These are phyloP conservation scores for Machaerirhynchus nigripectus DNA, from an alignment of 2,113 vertebrate species.

Conservation along the genomic window DNA sequence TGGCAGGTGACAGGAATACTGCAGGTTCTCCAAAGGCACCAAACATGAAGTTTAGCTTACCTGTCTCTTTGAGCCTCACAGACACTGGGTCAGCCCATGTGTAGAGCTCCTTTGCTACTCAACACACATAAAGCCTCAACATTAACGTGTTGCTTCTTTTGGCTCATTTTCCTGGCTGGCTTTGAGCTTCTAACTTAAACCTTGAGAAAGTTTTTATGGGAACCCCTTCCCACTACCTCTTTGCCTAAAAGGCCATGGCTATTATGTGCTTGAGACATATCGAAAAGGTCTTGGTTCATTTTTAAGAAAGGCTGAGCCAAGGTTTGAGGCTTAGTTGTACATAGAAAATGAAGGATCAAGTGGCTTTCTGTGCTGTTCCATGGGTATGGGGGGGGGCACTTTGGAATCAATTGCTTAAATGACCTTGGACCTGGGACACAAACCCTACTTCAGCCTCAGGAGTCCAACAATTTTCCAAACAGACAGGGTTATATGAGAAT, in stretches of 20 bases:
- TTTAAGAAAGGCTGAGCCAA: background rate
- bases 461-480: background rate
- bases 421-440: background rate
- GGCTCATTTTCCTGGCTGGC: background rate
- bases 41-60: background rate
- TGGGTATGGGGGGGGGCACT: accelerated
- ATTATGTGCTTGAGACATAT: background rate
- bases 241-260: background rate
- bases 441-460: background rate
- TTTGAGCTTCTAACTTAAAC: background rate
- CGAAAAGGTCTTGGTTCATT: background rate
- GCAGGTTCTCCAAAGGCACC: background rate
- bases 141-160: background rate
- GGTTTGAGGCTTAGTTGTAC: background rate
- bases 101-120: background rate
- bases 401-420: background rate
- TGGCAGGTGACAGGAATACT: background rate
- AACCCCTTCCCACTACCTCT: background rate
- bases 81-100: background rate
- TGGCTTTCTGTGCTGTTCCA: background rate
- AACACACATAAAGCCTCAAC: background rate
- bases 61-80: background rate
- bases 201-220: background rate
- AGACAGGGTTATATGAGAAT: background rate
- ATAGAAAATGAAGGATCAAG: background rate